phyloP scores from a whole-genome alignment of 2,888 invertebrate species.

The Oxytorus armatus region DNA sequence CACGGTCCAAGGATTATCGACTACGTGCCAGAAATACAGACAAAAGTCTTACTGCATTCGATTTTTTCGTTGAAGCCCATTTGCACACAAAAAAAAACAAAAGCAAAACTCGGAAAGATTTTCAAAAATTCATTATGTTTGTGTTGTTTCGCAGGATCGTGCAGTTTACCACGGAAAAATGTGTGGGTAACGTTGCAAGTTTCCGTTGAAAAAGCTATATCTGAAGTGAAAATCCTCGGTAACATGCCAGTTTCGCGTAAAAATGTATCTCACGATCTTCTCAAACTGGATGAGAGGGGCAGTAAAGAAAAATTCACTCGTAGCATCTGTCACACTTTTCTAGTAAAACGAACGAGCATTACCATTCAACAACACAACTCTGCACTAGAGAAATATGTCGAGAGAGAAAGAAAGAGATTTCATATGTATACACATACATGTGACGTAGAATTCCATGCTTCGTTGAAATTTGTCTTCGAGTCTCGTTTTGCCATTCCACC shows the following conservation, averaged over 20 bases:
- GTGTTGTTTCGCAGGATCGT: too few relatives aligned
- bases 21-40: constrained; percentile 58
- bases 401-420: background rate
- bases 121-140: too few relatives aligned
- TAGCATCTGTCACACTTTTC: constrained; percentile 25
- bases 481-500: background rate
- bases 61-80: constrained; percentile 18
- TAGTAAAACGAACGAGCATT: constrained; percentile 14
- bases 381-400: background rate
- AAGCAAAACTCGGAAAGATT: too few relatives aligned
- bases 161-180: too few relatives aligned
- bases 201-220: background rate
- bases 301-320: background rate
- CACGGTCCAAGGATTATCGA: constrained; percentile 40
- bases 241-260: background rate
- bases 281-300: background rate
- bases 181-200: background rate
- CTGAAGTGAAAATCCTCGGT: background rate
- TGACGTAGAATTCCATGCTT: background rate
- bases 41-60: constrained; percentile 6
- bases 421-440: too few relatives aligned
- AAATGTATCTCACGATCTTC: background rate
- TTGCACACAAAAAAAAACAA: background rate
- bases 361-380: constrained; percentile 17
- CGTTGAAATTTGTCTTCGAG: constrained; percentile 25